Evolutionary conservation across 2,888 invertebrate genomes (phyloP).

Genomic region (Pristionchus mayeri): DNA sequence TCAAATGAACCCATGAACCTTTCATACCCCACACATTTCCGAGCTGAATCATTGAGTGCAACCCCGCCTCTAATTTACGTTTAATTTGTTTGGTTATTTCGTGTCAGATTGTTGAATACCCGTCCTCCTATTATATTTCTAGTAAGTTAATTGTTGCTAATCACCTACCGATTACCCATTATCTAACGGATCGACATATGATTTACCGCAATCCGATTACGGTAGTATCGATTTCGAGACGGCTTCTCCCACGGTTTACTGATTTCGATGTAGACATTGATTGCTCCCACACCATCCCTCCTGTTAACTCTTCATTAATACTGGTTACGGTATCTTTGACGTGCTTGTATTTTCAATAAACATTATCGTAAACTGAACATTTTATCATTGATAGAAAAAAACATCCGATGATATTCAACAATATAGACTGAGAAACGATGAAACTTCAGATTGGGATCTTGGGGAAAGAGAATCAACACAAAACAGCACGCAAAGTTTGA

Average conservation of each 20-base stretch:
- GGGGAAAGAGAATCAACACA: constrained; percentile 7
- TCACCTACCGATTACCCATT: background rate
- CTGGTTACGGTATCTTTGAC: constrained; percentile 24
- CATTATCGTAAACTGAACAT: background rate
- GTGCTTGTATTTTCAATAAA: constrained; percentile 20
- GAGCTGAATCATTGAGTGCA: background rate
- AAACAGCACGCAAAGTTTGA: constrained; percentile 17
- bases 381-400: too few species aligned
- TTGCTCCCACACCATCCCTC: background rate
- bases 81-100: constrained; percentile 26
- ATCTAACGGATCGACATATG: background rate
- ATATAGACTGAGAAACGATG: too few species aligned
- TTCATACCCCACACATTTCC: constrained; percentile 38
- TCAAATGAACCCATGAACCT: constrained; percentile 21
- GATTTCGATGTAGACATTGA: constrained; percentile 10
- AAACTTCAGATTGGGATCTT: too few species aligned
- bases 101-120: constrained; percentile 8
- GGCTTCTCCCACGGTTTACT: constrained; percentile 1
- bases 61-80: background rate
- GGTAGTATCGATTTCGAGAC: constrained; percentile 8
- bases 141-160: constrained; percentile 33
- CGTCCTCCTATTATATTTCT: background rate
- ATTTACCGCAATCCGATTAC: background rate
- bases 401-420: too few species aligned
- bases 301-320: constrained; percentile 19